Percentiles rank a stretch among this genome's conserved stretches.
These are phyloP conservation scores for Melieria picta DNA, from an alignment of 2,888 invertebrate species.

Conservation along the genomic window DNA sequence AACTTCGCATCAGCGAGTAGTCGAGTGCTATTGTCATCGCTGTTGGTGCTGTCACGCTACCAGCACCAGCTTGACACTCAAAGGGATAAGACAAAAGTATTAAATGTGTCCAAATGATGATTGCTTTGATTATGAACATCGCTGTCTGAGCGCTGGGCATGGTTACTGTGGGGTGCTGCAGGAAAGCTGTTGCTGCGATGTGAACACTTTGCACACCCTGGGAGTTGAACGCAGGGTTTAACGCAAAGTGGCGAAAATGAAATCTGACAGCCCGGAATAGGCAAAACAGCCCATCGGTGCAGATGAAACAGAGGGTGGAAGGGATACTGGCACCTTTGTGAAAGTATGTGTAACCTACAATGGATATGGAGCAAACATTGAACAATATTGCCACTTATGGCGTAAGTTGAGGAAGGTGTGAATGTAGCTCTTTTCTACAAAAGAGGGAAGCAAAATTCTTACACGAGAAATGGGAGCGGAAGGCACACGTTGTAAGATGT, in stretches of 20 bases:
- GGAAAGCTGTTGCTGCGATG: background rate
- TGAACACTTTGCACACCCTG: background rate
- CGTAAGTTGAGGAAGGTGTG: too few species aligned
- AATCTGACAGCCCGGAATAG: slow-evolving; percentile 15
- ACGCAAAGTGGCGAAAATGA: slow-evolving; percentile 24
- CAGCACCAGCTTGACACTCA: slow-evolving; percentile 40
- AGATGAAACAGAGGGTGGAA: too few species aligned
- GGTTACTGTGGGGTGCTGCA: background rate
- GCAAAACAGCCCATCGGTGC: background rate
- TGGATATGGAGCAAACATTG: too few species aligned
- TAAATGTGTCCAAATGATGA: slow-evolving; percentile 64
- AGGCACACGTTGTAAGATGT: too few species aligned
- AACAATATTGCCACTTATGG: too few species aligned
- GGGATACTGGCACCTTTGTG: too few species aligned
- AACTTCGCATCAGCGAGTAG: slow-evolving; percentile 23
- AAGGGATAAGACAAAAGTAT: slow-evolving; percentile 56
- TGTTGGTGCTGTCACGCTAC: slow-evolving; percentile 8
- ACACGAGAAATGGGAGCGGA: too few species aligned
- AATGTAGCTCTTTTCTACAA: too few species aligned
- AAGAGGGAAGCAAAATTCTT: too few species aligned
- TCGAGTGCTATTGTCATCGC: slow-evolving; percentile 31
- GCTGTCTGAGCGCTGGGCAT: slow-evolving; percentile 9
- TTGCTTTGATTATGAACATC: slow-evolving; percentile 59
- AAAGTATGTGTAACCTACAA: too few species aligned
- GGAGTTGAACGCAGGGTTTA: slow-evolving; percentile 16